Base-by-base conservation (phyloP, 2,113 vertebrate genomes). In the Macquaria ambigua region DNA sequence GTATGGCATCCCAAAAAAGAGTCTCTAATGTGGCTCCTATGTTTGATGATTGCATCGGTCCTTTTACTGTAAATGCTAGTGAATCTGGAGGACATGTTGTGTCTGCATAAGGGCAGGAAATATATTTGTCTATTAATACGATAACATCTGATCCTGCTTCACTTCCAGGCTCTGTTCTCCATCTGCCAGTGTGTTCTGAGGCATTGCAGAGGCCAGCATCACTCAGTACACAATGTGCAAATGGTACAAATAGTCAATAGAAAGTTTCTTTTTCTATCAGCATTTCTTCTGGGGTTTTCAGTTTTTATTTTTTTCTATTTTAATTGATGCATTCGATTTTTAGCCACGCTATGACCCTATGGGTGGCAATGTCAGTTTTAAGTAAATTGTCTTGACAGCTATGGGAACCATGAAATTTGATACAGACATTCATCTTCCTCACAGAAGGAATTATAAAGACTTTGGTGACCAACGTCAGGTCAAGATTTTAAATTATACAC, bases 121-220 rank as follows among this genome's bases (percentile, higher is more conserved):
- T 52, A 81, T 53, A 50, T 76, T 74, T 58, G 28, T 56, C 52
- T 68, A 50, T 84, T 78, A 73, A 81, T 81, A 71, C 0, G 9
- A 28, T 74, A 74, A 50, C 31, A 82, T 82, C 53, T 80, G 59
- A 84, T 77, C 46, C 50, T 52, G 74, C 61, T 59, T 81, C 63
- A 74, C 10, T 72, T 77, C 37, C 74, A 79, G 41, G 39, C 66
- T 80, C 37, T 70, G 55, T 37, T 70, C 50, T 81, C 66, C 77
- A 87, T 87, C 90, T 87, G 88, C 37, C 66, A n/a, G 12, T 77
- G 59, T 73, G 20, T 79, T 86, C 48, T 25, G 55, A 53, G 56
- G 31, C 28, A 12, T n/a, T 70, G 25, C 67, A 48, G n/a, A 75
- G 41, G 71, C 71, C 77, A 39, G 59, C 50, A 34, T 81, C 48